Evolutionary conservation across 1,140 invertebrate species (phyloP).

Genomic region (Eriosoma lanigerum): DNA sequence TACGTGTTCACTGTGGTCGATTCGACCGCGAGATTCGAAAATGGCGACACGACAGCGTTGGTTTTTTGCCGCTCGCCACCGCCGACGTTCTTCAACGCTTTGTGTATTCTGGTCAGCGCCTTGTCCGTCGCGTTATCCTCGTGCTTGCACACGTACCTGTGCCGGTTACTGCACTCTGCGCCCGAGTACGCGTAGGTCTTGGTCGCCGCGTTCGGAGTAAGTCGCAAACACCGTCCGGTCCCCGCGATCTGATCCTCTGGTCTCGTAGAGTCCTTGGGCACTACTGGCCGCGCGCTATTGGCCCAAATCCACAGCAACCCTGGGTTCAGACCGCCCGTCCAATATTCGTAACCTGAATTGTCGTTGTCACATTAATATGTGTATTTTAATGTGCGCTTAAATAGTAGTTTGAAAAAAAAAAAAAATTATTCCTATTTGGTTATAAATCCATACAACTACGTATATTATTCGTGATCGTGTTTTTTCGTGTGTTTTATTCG

Average conservation of each 20-base stretch:
- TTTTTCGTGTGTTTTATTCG: too few species aligned
- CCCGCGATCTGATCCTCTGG: slow-evolving; percentile 60
- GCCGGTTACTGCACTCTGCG: slow-evolving; percentile 68
- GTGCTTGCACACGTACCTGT: slow-evolving; percentile 71
- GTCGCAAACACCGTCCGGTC: slow-evolving; percentile 64
- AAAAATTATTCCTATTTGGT: too few species aligned
- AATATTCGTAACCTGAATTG: slow-evolving; percentile 70
- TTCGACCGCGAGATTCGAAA: neutral
- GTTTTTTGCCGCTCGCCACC: neutral
- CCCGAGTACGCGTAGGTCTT: slow-evolving; percentile 71
- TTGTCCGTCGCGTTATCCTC: slow-evolving; percentile 70
- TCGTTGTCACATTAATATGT: too few species aligned
- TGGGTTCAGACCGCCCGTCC: slow-evolving; percentile 80
- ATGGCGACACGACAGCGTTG: neutral
- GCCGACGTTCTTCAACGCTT: slow-evolving; percentile 52
- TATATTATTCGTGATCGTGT: too few species aligned
- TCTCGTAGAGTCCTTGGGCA: slow-evolving; percentile 60
- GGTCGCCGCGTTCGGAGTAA: slow-evolving; percentile 65
- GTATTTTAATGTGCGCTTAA: too few species aligned
- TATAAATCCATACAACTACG: too few species aligned
- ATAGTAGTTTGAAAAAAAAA: too few species aligned
- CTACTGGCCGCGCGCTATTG: slow-evolving; percentile 72
- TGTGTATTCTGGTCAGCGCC: slow-evolving; percentile 64
- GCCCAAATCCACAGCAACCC: slow-evolving; percentile 84
- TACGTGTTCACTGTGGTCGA: too few species aligned